Base-by-base conservation (phyloP, 1,140 invertebrate species). In the Brachionus plicatilis region DNA sequence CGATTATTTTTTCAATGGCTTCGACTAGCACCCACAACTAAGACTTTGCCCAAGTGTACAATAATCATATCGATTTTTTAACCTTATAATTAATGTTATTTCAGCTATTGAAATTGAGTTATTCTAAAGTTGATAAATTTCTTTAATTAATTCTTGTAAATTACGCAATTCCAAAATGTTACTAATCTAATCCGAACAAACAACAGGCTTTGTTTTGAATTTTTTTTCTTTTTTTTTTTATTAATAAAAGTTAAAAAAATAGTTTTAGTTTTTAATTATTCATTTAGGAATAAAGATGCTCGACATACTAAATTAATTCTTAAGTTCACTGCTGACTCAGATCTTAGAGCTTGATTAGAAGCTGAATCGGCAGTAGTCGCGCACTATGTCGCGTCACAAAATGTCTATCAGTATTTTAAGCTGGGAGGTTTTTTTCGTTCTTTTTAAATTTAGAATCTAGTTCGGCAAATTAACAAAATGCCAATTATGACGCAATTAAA, bases 221-320 rank as follows among this genome's bases (percentile, higher is more conserved):
- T 33, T 37, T 70, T 70, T 70, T 29, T 29, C 27, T 29, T 29
- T 29, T 29, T 68, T 68, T 66, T 12, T 27, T 33, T 12, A 11
- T 33, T 70, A 70, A 70, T 70, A 70, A 76, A 76, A 75, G 70
- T 75, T 76, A 76, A 24, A 50, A 76, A 76, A 76, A 76, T 50
- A 76, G 53, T 60, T 60, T 60, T 60, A 27, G 33, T 37, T 24
- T 50, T 76, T 76, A 76, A 50, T 50, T 76, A 76, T 47, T 76
- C 43, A 50, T 24, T 24, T 50, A 29, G n/a, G 14, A 70, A 70
- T 76, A n/a, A 50, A 12, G 43, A 50, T 76, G 72, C 27, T 70
- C 33, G 37, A 33, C 66, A 70, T 41, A 37, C 33, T 70, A 7
- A 70, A 70, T 70, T 41, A 37, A 70, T 70, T 9, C 53, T 60